Base-by-base conservation (phyloP, 2,797 vertebrate species). In the Malurus leucopterus region DNA sequence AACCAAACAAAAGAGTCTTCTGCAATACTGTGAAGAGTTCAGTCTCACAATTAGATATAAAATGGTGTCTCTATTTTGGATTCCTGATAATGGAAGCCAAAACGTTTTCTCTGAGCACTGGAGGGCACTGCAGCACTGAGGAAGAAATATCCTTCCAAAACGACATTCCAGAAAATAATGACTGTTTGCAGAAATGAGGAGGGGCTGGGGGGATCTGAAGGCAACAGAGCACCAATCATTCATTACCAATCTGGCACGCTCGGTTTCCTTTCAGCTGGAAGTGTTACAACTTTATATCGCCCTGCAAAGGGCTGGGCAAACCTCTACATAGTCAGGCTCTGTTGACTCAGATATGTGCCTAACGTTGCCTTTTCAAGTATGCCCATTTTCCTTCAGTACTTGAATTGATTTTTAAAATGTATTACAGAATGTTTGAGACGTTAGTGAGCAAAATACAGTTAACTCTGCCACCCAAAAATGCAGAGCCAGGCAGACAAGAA, bases 121-220 rank as follows among this genome's bases (percentile, higher is more conserved):
- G 97, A 95, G 97, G 96, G 96, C 96, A 94, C 58, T 95, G 68
- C 69, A 88, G 72, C 67, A 95, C 72, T 24, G 61, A 89, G 61
- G 47, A 77, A 95, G 78, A 84, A 86, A 59, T 1, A 0, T 6
- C n/a, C 51, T 63, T 61, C 59, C 59, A 16, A 38, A 50, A 44
- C 13, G 61, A 16, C 63, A 7, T 69, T 90, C 38, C 82, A 72
- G 85, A 92, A 91, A 89, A 78, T 69, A 84, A 76, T 61, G 58
- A 67, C 13, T 51, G 49, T 82, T 81, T 89, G 74, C 54, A 78
- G 63, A 41, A 78, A 85, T 6, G 40, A 84, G 88, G 75, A 93
- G 40, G 63, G 76, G 57, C 26, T 36, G 51, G 64, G 41, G 72
- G 47, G 24, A 38, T 73, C 41, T 65, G 78, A 54, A 92, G 49